Evolutionary conservation across 2,888 invertebrate genomes (phyloP).

Genomic region (Apodemia duryi): DNA sequence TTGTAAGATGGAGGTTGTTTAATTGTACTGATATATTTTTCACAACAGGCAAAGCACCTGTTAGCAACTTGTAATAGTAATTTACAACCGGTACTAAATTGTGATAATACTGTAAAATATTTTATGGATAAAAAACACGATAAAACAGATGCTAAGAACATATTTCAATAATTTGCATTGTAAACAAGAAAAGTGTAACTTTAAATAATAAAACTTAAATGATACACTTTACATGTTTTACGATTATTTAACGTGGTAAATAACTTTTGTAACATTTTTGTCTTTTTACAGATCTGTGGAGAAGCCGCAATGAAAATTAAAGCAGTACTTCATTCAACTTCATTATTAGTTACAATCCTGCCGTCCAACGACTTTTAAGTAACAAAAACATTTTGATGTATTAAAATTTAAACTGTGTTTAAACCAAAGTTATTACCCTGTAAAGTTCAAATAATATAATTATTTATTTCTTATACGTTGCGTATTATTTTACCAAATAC

Average conservation of each 20-base stretch:
- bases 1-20: too few relatives aligned
- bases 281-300: slow-evolving; percentile 9
- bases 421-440: background rate
- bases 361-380: slow-evolving; percentile 5
- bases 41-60: too few relatives aligned
- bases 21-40: too few relatives aligned
- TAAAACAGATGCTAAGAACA: background rate
- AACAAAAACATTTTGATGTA: slow-evolving; percentile 6
- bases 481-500: too few relatives aligned
- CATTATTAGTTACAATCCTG: slow-evolving; percentile 7
- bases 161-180: background rate
- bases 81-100: too few relatives aligned
- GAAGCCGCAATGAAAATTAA: slow-evolving; percentile 11
- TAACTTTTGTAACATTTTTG: background rate
- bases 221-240: background rate
- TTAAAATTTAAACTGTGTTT: background rate
- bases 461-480: background rate
- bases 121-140: background rate
- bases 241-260: background rate
- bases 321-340: background rate
- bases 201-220: background rate
- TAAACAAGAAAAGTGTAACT: background rate
- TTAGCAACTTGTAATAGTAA: too few relatives aligned
- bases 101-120: background rate
- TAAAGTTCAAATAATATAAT: background rate